Evolutionary conservation across 2,888 invertebrate species (phyloP), one percentile per base, ranked within the genome.

Genomic region (Amorpha juglandis): DNA sequence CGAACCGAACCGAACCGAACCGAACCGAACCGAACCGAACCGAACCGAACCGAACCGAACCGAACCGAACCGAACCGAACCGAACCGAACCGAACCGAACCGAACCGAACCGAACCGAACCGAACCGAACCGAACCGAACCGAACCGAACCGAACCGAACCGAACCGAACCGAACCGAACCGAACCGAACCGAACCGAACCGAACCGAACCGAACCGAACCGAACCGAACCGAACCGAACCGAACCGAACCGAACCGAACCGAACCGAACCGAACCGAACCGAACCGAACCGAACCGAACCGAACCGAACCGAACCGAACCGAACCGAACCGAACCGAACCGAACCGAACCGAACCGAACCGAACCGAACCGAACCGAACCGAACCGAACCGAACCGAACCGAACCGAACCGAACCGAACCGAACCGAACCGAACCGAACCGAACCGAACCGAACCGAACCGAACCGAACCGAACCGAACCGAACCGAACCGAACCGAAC

Each of bases 1-100:
- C 66, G 63, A 68, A 67, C 70, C 68, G 67, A 70, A 67, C 71
- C 66, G 35, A 35, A 35, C 35, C 35, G 3, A 35, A 35, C 35
- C 35, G 35, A 35, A 35, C 35, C 35, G 35, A 68, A 70, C 68
- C 68, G 66, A 68, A 68, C 70, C 67, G 65, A 70, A 69, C 68
- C 71, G 65, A 72, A 68, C 67, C 68, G 66, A 68, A 67, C 69
- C 69, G 65, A 69, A 68, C 68, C 68, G 62, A 68, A 68, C 69
- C 68, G 64, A 69, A 68, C 71, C 68, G 66, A 71, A 69, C 70
- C 68, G 69, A 70, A 69, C 70, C 68, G 65, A 70, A 72, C 73
- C 72, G 67, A 75, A 78, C 72, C 75, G 73, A 74, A 72, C 72
- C 72, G 70, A 74, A 71, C 74, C 67, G 69, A 68, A 70, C 67